Percentiles rank a stretch among this genome's conserved stretches.
These are phyloP conservation scores for Eublepharis macularius DNA, from an alignment of 2,113 vertebrate species.

Conservation along the genomic window DNA sequence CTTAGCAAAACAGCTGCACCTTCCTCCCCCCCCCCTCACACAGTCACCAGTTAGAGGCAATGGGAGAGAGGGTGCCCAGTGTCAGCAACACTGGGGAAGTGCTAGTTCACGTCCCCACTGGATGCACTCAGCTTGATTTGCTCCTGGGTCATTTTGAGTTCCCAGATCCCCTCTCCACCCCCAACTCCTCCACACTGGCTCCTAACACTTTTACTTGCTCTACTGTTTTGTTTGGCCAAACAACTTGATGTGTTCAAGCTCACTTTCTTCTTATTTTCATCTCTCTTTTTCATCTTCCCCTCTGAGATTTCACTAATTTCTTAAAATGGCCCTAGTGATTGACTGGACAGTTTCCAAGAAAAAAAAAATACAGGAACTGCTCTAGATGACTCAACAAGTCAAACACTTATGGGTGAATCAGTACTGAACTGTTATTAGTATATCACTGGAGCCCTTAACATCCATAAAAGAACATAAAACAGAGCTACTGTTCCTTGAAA, in stretches of 20 bases:
- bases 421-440: background rate
- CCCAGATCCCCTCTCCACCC: background rate
- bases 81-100: no score
- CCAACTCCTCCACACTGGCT: background rate
- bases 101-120: no score
- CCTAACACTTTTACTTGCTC: background rate
- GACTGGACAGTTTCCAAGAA: slow-evolving; percentile 1
- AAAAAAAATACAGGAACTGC: background rate
- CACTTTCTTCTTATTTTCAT: background rate
- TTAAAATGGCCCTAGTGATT: background rate
- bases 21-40: no score
- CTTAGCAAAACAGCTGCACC: no score
- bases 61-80: no score
- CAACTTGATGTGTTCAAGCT: background rate
- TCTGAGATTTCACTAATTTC: slow-evolving; percentile 12
- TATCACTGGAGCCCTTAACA: background rate
- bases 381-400: background rate
- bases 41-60: no score
- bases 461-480: slow-evolving; percentile 30
- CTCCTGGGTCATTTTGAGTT: background rate
- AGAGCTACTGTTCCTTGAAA: slow-evolving; percentile 37
- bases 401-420: slow-evolving; percentile 13
- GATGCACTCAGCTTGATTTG: no score
- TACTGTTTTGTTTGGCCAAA: background rate
- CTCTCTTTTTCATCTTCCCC: background rate